Evolutionary conservation across 2,888 invertebrate species (phyloP), one percentile per base, ranked within the genome.

Genomic region (Aproaerema taeniolella): DNA sequence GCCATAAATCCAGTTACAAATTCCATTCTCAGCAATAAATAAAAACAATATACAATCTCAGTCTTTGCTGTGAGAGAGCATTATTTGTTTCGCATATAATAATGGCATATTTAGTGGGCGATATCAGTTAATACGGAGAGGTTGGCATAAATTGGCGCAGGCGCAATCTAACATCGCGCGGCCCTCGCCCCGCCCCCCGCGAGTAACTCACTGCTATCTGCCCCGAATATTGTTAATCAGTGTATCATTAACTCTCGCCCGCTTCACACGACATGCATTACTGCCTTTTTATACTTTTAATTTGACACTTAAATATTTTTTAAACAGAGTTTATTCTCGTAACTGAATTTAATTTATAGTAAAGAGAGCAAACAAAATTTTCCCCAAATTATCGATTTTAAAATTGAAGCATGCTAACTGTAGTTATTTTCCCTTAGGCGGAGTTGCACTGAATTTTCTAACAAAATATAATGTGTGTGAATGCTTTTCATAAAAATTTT

Each of bases 171-270:
- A 65, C 76, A 81, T 82, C 82, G 73, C 61, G 50, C 48, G 45
- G 46, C 60, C 52, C 65, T 57, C 62, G 66, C 67, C 70, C 73
- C 69, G 63, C 71, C 75, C 71, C 71, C 68, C 65, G 57, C 67
- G 57, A 70, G 80, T 83, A 83, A 83, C 75, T 83, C 81, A 80
- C 68, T 69, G 69, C 73, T 83, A 85, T 83, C 83, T 75, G 57
- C 67, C 76, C 85, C 85, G 83, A 86, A 86, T 86, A 85, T 85
- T 85, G 83, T 86, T 85, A 86, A 86, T 86, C 85, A 83, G 79
- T 73, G 81, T 75, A 85, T 85, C 83, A 86, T 85, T 85, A 85
- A 76, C 74, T 69, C 51, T 55, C 49, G 53, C 49, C 47, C 52
- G 54, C 47, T 52, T 47, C 68, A 74, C 78, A 81, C 74, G 61